Percentiles rank a stretch among this genome's conserved stretches.
Conservation (phyloP, 2,797 vertebrate species). For the Muraenolepis orangiensis region DNA sequence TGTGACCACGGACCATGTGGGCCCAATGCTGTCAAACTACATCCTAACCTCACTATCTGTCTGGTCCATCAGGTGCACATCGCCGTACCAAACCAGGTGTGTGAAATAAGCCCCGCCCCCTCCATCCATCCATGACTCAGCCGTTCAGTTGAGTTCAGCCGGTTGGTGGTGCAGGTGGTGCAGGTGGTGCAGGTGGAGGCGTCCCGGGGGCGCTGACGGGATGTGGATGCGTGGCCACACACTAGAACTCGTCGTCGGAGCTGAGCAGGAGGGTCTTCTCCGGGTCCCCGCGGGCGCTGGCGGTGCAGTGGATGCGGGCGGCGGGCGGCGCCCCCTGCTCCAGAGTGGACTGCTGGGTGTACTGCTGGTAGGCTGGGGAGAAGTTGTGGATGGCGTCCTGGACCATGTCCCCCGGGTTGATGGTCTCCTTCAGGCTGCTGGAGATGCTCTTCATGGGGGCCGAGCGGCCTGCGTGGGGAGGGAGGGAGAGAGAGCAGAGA, state of each 20-base stretch:
- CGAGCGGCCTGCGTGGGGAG: conserved; percentile 78
- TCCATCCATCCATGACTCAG: background rate
- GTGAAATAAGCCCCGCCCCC: no score
- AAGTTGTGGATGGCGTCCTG: conserved; percentile 99
- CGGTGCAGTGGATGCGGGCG: conserved; percentile 74
- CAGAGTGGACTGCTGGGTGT: conserved; percentile 95
- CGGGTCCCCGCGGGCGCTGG: conserved; percentile 72
- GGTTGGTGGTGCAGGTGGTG: background rate
- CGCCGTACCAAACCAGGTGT: no score
- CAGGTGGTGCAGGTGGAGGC: background rate
- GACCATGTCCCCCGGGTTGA: conserved; percentile 96
- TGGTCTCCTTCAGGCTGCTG: conserved; percentile 98
- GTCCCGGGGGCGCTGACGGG: background rate
- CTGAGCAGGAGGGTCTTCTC: conserved; percentile 97
- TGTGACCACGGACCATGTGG: no score
- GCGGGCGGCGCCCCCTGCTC: conserved; percentile 77
- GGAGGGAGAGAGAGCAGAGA: background rate
- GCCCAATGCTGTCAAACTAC: no score
- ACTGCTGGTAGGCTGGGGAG: conserved; percentile 98
- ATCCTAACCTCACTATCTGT: no score
- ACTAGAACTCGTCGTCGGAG: conserved; percentile 94
- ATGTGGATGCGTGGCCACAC: no score
- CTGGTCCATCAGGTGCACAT: no score
- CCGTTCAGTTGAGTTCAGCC: background rate
- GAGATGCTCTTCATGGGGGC: conserved; percentile 99